These are phyloP conservation scores for Elegia similella DNA, from an alignment of 2,888 invertebrate species.

Conservation along the genomic window DNA sequence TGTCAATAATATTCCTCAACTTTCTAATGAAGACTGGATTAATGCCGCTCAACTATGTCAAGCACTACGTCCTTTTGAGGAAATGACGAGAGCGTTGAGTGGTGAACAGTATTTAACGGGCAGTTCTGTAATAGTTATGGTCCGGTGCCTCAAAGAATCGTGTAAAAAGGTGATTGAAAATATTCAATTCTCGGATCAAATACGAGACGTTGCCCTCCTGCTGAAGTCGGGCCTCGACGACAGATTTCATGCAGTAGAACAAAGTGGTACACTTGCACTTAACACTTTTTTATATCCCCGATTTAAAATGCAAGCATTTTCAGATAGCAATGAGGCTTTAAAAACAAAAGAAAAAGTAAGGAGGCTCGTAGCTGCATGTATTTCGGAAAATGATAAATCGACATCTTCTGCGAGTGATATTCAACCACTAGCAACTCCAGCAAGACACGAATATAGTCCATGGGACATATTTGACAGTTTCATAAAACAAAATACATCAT, in stretches of 20 bases:
- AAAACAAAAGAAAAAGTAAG: slow-evolving; percentile 24
- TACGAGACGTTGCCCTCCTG: slow-evolving; percentile 18
- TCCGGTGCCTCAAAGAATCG: background rate
- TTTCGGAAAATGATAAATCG: slow-evolving; percentile 8
- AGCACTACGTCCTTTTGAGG: slow-evolving; percentile 29
- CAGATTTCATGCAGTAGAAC: slow-evolving; percentile 26
- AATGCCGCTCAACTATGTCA: background rate
- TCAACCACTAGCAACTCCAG: slow-evolving; percentile 8
- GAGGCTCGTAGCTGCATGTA: slow-evolving; percentile 20
- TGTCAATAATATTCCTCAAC: slow-evolving; percentile 21
- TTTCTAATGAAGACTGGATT: slow-evolving; percentile 30
- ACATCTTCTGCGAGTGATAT: background rate
- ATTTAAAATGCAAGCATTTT: slow-evolving; percentile 18
- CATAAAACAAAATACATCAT: slow-evolving; percentile 5
- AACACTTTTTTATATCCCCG: slow-evolving; percentile 28
- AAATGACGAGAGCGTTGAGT: slow-evolving; percentile 26
- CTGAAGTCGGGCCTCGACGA: slow-evolving; percentile 22
- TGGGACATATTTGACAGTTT: slow-evolving; percentile 28
- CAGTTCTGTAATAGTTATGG: too few relatives aligned
- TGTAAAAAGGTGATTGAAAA: background rate
- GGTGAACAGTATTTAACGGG: slow-evolving; percentile 32
- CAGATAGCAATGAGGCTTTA: slow-evolving; percentile 17
- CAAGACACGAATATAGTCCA: slow-evolving; percentile 17
- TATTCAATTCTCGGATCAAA: background rate
- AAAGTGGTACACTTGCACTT: slow-evolving; percentile 27